Base-by-base conservation (phyloP, 2,888 invertebrate genomes). In the Tenthredo livida region DNA sequence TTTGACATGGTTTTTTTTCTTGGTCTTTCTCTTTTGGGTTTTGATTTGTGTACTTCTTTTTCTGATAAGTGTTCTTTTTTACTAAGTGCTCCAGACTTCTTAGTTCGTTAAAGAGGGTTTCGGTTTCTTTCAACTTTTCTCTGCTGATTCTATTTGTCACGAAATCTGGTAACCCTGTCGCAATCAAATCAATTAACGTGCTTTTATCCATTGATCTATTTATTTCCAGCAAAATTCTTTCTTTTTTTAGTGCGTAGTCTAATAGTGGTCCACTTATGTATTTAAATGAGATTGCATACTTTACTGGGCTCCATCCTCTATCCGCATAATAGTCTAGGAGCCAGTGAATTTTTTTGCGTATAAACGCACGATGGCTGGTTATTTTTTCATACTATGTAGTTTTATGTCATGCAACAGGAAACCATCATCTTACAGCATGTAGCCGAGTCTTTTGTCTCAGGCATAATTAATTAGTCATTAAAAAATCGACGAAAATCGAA, bases 291-390 rank as follows among this genome's bases (percentile, higher is more conserved):
- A 84, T 65, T 10, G 80, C 84, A 67, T 86, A 86, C 84, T 80
- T 85, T 29, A 87, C 50, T 84, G 67, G 86, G 21, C 61, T 67
- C 85, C 85, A 87, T 80, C 87, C 87, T 86, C 85, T 86, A 25
- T 85, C 86, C 50, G 67, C 87, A 50, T 84, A n/a, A n/a, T n/a
- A n/a, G n/a, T n/a, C n/a, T n/a, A n/a, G n/a, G n/a, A n/a, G n/a
- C n/a, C n/a, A n/a, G n/a, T n/a, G n/a, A n/a, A n/a, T n/a, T n/a
- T n/a, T n/a, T n/a, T n/a, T n/a, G n/a, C n/a, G n/a, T n/a, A n/a
- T n/a, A n/a, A n/a, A n/a, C n/a, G n/a, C n/a, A n/a, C n/a, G n/a
- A n/a, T n/a, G n/a, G n/a, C n/a, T n/a, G n/a, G n/a, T n/a, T n/a
- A n/a, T n/a, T n/a, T n/a, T n/a, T n/a, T n/a, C n/a, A n/a, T n/a